Conservation (phyloP, 2,888 invertebrate species). For the Hypomecis atomaria region DNA sequence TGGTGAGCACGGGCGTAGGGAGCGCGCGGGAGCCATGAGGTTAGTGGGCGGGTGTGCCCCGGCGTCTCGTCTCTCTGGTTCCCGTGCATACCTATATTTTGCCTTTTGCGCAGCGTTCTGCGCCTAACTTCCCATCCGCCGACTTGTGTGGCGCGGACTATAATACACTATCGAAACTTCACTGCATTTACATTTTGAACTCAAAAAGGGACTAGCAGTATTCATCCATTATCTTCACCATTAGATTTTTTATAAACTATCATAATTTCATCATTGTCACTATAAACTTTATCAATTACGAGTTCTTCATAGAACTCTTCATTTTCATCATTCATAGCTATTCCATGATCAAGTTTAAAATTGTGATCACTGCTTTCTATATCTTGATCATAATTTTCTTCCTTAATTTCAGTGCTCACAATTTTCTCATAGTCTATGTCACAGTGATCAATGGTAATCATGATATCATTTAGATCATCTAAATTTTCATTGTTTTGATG, state of each 20-base stretch:
- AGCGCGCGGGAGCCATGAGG: too few relatives aligned
- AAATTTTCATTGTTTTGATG: not conserved
- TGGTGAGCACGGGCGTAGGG: too few relatives aligned
- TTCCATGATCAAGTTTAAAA: not conserved
- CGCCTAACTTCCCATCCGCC: too few relatives aligned
- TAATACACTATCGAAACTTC: too few relatives aligned
- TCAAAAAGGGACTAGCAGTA: not conserved
- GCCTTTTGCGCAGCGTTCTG: too few relatives aligned
- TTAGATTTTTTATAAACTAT: not conserved
- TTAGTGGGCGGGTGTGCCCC: too few relatives aligned
- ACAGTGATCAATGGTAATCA: not conserved
- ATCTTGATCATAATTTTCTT: not conserved
- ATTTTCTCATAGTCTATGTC: not conserved
- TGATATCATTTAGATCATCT: not conserved
- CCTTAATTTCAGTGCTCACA: not conserved
- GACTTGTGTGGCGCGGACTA: too few relatives aligned
- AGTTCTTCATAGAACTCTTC: conserved; percentile 5
- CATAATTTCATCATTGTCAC: not conserved
- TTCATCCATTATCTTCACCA: conserved; percentile 5
- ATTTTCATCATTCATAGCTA: not conserved
- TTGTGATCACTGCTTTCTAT: not conserved
- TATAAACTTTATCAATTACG: not conserved
- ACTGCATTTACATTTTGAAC: not conserved
- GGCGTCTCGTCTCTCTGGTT: too few relatives aligned
- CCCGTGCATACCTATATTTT: too few relatives aligned